A percentile compares a stretch with the other conserved stretches of the same genome.
phyloP scores from a whole-genome alignment of 1,140 invertebrate species.

The Venturia canescens region DNA sequence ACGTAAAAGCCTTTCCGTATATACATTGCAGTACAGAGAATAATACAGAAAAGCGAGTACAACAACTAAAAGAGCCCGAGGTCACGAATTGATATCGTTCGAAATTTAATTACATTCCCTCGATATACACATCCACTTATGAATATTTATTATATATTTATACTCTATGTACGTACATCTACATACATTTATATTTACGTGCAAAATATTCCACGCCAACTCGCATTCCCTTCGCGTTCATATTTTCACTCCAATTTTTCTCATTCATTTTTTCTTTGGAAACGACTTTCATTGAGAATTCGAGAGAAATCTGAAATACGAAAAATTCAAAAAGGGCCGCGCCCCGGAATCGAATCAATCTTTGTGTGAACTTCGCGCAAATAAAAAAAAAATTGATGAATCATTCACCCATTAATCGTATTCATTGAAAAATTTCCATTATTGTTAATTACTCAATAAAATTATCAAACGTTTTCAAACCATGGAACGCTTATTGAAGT shows the following conservation, averaged over 20 bases:
- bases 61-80: conserved; percentile 24
- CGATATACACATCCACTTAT: conserved; percentile 33
- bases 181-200: conserved; percentile 13
- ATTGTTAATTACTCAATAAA: no score
- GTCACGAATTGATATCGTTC: conserved; percentile 49
- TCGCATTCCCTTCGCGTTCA: not conserved
- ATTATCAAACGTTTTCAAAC: no score
- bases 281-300: no score
- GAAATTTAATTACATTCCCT: conserved; percentile 49
- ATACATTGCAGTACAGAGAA: not conserved
- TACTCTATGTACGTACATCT: conserved; percentile 24
- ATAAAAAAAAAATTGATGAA: no score
- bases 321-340: no score
- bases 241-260: conserved; percentile 1
- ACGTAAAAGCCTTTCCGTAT: conserved; percentile 22
- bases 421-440: no score
- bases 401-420: no score
- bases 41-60: conserved; percentile 45
- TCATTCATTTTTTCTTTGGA: not conserved
- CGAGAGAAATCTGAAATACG: no score
- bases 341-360: no score
- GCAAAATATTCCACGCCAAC: not conserved
- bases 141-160: conserved; percentile 45
- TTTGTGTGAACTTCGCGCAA: no score
- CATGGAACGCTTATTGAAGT: no score